A percentile compares a stretch with the other conserved stretches of the same genome.
Evolutionary conservation across 2,888 invertebrate species (phyloP).

Genomic region (Eupsilia transversa): DNA sequence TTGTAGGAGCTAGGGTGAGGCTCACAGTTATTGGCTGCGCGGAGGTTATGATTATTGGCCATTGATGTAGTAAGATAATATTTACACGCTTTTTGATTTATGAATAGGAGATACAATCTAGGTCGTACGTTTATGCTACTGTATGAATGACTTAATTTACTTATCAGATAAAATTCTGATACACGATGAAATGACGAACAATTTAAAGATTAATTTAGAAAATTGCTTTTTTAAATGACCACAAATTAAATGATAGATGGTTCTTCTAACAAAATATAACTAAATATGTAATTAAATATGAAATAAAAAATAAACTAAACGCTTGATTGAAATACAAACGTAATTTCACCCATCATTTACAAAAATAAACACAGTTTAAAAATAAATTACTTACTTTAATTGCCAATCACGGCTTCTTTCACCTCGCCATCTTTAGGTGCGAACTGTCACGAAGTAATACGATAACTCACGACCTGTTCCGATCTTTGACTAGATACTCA

Average conservation of each 20-base stretch:
- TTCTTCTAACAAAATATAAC: not conserved
- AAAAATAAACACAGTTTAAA: constrained; percentile 1
- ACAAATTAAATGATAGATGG: not conserved
- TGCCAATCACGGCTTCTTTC: constrained; percentile 29
- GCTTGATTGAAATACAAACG: not conserved
- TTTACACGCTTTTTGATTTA: not conserved
- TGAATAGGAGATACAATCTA: not conserved
- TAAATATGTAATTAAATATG: not conserved
- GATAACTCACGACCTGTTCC: constrained; percentile 29
- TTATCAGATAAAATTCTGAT: not conserved
- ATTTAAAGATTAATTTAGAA: not conserved
- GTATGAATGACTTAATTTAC: not conserved
- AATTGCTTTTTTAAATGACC: not conserved
- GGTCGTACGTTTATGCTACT: not conserved
- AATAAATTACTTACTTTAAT: constrained; percentile 24
- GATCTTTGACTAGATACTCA: constrained; percentile 28
- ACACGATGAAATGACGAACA: not conserved
- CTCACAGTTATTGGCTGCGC: not conserved
- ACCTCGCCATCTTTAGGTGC: constrained; percentile 6
- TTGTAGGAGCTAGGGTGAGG: not conserved
- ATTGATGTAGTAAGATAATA: not conserved
- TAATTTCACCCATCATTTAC: constrained; percentile 1
- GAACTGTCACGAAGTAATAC: constrained; percentile 24
- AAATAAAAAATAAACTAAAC: not conserved
- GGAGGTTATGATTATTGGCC: not conserved